phyloP scores from a whole-genome alignment of 92 coral and sea anemone species.

The Palythoa caribaeorum region DNA sequence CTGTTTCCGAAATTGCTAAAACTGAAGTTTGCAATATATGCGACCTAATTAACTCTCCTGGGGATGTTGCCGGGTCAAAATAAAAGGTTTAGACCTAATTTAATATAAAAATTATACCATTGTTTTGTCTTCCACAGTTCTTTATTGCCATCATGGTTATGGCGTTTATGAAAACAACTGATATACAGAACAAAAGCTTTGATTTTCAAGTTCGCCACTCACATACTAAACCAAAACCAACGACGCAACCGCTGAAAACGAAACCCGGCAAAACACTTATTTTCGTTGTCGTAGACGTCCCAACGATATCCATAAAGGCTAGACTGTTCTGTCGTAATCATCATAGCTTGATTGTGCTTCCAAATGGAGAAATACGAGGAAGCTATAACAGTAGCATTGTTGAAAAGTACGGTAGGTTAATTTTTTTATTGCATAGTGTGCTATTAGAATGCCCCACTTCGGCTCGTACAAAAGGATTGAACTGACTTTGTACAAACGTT shows the following conservation, averaged over 20 bases:
- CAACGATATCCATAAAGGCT: constrained; percentile 27
- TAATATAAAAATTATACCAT: not conserved
- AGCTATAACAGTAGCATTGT: constrained; percentile 4
- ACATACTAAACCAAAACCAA: constrained; percentile 3
- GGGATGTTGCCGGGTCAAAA: not conserved
- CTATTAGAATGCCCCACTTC: no score
- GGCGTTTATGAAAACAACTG: not conserved
- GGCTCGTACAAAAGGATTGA: no score
- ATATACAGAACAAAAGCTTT: not conserved
- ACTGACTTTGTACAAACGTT: no score
- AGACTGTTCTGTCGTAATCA: constrained; percentile 23
- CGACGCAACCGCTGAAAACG: not conserved
- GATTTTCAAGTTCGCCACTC: not conserved
- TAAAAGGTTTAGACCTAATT: not conserved
- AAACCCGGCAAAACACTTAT: not conserved
- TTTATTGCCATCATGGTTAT: not conserved
- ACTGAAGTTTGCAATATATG: no score
- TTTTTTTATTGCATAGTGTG: no score
- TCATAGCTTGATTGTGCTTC: constrained; percentile 32
- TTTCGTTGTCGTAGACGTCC: constrained; percentile 8
- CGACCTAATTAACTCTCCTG: not conserved
- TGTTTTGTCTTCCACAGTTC: not conserved
- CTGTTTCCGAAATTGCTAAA: no score
- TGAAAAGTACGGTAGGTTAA: constrained; percentile 13
- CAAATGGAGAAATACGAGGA: constrained; percentile 24